phyloP scores from a whole-genome alignment of 1,140 invertebrate species.

The Ptiloglossa arizonensis region DNA sequence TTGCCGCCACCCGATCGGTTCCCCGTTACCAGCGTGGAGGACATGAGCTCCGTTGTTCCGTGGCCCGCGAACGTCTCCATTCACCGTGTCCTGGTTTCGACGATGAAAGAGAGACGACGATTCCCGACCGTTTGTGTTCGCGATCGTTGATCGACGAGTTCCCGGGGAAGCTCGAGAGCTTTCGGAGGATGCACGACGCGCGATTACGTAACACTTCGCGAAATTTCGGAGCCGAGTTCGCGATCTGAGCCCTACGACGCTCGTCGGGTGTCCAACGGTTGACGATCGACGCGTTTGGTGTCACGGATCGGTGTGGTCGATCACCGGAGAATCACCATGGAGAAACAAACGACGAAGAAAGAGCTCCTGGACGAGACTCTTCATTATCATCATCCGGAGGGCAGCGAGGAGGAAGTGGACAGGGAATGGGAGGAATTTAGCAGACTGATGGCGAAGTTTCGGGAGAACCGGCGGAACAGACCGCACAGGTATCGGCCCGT shows the following conservation, averaged over 20 bases:
- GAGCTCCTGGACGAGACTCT: conserved; percentile 81
- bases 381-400: conserved; percentile 77
- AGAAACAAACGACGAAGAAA: conserved; percentile 74
- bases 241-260: background rate
- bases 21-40: background rate
- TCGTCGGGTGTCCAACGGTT: no score
- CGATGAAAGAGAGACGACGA: background rate
- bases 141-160: no score
- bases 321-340: conserved; percentile 60
- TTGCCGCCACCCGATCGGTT: background rate
- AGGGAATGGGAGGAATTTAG: conserved; percentile 84
- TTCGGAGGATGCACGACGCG: background rate
- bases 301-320: background rate
- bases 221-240: background rate
- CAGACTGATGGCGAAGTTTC: conserved; percentile 83
- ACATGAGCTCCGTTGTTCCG: background rate
- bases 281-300: no score
- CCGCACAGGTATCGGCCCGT: conserved; percentile 72
- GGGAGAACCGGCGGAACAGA: conserved; percentile 78
- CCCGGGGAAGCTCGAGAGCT: background rate
- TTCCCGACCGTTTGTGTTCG: background rate
- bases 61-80: background rate
- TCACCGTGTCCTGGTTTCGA: background rate
- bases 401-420: conserved; percentile 81
- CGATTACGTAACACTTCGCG: conserved; percentile 23